A percentile compares a stretch with the other conserved stretches of the same genome.
Evolutionary conservation across 2,113 vertebrate species (phyloP).

Genomic region (Colius striatus): DNA sequence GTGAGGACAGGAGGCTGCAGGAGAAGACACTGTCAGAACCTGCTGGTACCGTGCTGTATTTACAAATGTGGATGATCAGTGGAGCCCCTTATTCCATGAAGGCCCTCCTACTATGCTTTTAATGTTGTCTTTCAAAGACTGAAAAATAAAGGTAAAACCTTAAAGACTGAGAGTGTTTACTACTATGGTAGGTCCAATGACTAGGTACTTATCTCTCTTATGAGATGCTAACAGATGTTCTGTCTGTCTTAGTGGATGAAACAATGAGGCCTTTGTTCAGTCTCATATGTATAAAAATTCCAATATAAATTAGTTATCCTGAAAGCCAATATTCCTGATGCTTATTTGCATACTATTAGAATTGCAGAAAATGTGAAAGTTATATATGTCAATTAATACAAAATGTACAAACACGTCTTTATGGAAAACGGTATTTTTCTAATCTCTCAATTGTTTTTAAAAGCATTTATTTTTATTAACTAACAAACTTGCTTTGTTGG

Average conservation of each 20-base stretch:
- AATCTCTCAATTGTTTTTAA: conserved; percentile 64
- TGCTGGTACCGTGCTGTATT: not conserved
- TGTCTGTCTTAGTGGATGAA: not conserved
- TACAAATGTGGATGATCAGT: not conserved
- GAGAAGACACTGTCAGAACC: not conserved
- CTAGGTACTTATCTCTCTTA: not conserved
- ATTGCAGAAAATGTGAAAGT: conserved; percentile 32
- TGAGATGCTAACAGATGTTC: not conserved
- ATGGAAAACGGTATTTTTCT: conserved; percentile 58
- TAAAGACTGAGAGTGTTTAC: not conserved
- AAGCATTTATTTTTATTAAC: conserved; percentile 76
- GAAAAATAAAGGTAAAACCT: not conserved
- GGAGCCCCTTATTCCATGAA: not conserved
- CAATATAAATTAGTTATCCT: not conserved
- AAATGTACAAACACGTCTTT: conserved; percentile 27
- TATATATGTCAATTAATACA: conserved; percentile 47
- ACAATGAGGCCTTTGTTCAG: not conserved
- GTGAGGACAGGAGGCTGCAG: not conserved
- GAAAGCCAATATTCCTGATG: not conserved
- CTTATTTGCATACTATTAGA: conserved; percentile 42
- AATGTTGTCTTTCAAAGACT: not conserved
- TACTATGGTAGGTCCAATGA: not conserved
- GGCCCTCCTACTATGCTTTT: not conserved
- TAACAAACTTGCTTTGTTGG: conserved; percentile 75
- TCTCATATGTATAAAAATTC: not conserved